phyloP scores from a whole-genome alignment of 2,113 vertebrate genomes.

The Acanthisitta chloris region DNA sequence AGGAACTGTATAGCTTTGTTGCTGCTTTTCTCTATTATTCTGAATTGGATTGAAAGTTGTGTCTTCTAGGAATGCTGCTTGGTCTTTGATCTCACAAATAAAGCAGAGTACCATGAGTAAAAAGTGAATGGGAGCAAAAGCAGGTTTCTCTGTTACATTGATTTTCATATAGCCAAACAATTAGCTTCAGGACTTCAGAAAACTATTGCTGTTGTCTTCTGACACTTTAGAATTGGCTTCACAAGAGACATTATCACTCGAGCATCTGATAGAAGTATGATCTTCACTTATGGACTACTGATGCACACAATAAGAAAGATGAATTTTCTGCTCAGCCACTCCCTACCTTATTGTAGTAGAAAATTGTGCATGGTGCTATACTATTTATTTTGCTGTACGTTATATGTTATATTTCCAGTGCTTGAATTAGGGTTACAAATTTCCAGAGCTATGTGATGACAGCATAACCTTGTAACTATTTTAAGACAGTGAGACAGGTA shows the following conservation, averaged over 20 bases:
- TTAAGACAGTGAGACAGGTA: background rate
- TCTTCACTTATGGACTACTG: background rate
- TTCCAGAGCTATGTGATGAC: background rate
- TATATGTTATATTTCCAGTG: background rate
- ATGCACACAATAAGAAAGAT: background rate
- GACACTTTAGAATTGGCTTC: background rate
- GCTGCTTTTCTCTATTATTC: background rate
- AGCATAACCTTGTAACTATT: slow-evolving; percentile 50
- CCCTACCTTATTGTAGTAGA: slow-evolving; percentile 10
- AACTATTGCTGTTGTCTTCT: background rate
- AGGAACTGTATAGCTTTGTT: background rate
- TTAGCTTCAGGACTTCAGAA: background rate
- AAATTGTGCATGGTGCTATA: background rate
- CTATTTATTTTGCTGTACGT: background rate
- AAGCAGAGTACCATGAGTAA: fast-evolving
- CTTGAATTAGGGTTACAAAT: slow-evolving; percentile 28
- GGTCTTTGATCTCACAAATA: background rate
- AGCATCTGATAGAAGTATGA: background rate
- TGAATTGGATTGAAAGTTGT: background rate
- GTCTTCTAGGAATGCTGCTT: background rate
- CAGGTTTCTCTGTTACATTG: background rate
- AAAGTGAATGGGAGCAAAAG: background rate
- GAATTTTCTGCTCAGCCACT: slow-evolving; percentile 26
- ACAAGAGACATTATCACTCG: background rate
- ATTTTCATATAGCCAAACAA: background rate